Conservation (phyloP, 2,888 invertebrate genomes). For the Tuta absoluta region DNA sequence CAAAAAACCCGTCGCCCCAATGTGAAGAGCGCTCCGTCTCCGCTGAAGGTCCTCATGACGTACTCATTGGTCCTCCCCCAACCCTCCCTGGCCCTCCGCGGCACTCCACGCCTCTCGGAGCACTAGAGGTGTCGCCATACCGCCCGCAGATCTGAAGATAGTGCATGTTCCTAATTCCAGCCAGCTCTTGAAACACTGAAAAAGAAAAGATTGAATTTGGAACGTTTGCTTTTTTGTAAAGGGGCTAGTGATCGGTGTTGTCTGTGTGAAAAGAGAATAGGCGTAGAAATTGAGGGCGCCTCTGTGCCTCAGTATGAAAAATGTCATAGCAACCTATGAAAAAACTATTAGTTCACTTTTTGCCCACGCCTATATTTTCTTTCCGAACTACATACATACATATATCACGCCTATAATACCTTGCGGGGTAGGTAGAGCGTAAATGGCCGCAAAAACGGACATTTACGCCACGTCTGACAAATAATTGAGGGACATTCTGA, state of each 20-base stretch:
- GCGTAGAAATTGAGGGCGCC: too few species aligned
- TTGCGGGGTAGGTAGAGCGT: too few species aligned
- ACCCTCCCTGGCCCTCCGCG: constrained; percentile 34
- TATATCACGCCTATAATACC: too few species aligned
- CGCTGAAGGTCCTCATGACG: constrained; percentile 27
- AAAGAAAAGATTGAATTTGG: constrained; percentile 17
- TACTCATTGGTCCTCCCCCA: constrained; percentile 36
- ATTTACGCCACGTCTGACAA: too few species aligned
- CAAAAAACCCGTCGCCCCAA: constrained; percentile 28
- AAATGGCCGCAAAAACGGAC: too few species aligned
- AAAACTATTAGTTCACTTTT: too few species aligned
- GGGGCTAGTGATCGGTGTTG: neutral
- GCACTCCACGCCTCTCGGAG: constrained; percentile 26
- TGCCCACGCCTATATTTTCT: too few species aligned
- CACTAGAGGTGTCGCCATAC: constrained; percentile 34
- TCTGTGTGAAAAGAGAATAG: too few species aligned
- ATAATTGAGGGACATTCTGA: too few species aligned
- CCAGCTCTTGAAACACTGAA: constrained; percentile 16
- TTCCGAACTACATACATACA: too few species aligned
- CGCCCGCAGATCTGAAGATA: constrained; percentile 49
- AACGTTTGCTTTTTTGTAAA: constrained; percentile 11
- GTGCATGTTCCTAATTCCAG: constrained; percentile 56
- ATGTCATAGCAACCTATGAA: too few species aligned
- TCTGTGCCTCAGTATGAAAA: too few species aligned
- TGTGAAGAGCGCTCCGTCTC: constrained; percentile 22